Conservation (phyloP, 2,113 vertebrate species). For the Crypturellus undulatus region DNA sequence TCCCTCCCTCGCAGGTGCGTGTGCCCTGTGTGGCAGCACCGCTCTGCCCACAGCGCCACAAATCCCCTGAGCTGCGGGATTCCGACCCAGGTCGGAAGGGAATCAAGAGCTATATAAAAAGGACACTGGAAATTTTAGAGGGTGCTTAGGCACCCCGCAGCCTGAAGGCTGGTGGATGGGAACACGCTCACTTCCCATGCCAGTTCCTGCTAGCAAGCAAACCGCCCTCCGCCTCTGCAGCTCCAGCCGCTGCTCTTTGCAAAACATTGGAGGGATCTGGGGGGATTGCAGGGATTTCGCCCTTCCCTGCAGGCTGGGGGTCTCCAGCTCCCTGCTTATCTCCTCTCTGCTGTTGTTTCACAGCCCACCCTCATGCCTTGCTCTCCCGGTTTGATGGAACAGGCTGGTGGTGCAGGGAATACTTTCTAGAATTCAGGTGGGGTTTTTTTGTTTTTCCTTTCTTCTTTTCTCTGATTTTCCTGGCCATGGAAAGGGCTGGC, state of each 20-base stretch:
- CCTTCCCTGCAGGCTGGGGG: not conserved
- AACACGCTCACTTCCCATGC: not conserved
- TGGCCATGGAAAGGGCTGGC: conserved; percentile 11
- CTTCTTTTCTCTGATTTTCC: conserved; percentile 26
- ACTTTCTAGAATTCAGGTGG: not conserved
- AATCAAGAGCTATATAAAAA: not conserved
- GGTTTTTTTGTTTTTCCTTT: not conserved
- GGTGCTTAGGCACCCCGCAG: not conserved
- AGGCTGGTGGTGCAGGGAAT: not conserved
- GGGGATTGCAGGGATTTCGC: not conserved
- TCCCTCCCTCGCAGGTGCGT: rapidly evolving
- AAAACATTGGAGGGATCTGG: not conserved
- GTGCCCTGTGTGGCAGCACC: not conserved
- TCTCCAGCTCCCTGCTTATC: not conserved
- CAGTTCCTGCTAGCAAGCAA: not conserved
- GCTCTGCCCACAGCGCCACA: not conserved
- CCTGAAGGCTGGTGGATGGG: not conserved
- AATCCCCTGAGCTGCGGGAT: not conserved
- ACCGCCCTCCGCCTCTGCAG: not conserved
- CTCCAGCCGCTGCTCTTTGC: not conserved
- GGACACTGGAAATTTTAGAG: not conserved
- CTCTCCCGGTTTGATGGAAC: not conserved
- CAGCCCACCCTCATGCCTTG: not conserved
- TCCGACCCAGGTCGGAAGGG: not conserved
- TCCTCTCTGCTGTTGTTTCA: not conserved